These are phyloP conservation scores for Pristionchus japonicus DNA, from an alignment of 2,888 invertebrate species.

Conservation along the genomic window DNA sequence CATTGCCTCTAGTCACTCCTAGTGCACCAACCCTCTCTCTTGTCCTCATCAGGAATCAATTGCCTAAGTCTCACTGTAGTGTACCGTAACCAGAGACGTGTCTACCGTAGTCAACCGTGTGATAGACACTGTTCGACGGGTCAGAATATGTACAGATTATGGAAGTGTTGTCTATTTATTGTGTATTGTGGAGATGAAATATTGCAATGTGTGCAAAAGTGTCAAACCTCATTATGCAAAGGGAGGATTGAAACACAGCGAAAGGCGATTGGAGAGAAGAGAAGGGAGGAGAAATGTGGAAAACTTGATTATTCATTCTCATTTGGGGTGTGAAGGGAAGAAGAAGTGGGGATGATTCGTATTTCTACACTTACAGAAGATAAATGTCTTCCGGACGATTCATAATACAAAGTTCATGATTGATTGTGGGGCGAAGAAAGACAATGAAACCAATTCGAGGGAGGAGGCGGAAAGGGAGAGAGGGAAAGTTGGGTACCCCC, in stretches of 20 bases:
- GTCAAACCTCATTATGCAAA: neutral
- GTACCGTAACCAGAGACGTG: neutral
- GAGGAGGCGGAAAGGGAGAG: neutral
- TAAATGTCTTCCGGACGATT: neutral
- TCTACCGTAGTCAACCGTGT: conserved; percentile 30
- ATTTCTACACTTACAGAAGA: neutral
- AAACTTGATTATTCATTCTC: conserved; percentile 9
- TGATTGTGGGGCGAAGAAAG: neutral
- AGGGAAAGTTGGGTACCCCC: neutral
- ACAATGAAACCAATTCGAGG: neutral
- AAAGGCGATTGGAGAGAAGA: conserved; percentile 10
- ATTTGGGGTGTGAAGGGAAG: neutral
- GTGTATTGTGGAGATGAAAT: neutral
- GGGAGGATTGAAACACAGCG: neutral
- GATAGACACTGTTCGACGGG: conserved; percentile 8
- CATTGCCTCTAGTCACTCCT: neutral
- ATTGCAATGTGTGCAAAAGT: neutral
- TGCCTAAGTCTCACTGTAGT: neutral
- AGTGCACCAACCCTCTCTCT: conserved; percentile 34
- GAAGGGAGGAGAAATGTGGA: neutral
- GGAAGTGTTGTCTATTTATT: neutral
- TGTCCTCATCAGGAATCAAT: neutral
- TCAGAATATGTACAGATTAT: conserved; percentile 6
- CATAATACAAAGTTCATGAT: conserved; percentile 23
- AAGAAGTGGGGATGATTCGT: neutral